Evolutionary conservation across 23 tunicate species (phyloP).

Genomic region (Ascidia mentula): DNA sequence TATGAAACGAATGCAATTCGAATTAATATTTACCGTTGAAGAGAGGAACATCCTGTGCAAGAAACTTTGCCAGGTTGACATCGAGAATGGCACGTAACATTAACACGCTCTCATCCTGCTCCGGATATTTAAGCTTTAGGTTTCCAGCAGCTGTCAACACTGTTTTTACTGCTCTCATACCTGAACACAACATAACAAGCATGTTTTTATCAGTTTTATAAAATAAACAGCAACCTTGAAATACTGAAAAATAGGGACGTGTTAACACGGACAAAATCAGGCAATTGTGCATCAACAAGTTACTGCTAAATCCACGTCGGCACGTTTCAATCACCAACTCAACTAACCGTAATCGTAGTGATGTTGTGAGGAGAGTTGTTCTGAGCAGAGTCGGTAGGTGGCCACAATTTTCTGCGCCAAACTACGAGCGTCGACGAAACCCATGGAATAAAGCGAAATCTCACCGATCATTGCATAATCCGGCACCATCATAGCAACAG

Average conservation of each 20-base stretch:
- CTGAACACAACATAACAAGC: slow-evolving; percentile 14
- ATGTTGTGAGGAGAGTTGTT: slow-evolving; percentile 98
- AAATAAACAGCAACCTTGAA: neutral
- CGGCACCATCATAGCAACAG: slow-evolving; percentile 99
- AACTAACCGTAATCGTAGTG: slow-evolving; percentile 93
- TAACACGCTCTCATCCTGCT: slow-evolving; percentile 89
- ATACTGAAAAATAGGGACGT: neutral
- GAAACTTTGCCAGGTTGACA: slow-evolving; percentile 92
- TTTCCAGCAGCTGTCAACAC: slow-evolving; percentile 98
- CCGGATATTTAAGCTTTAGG: slow-evolving; percentile 91
- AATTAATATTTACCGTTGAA: slow-evolving; percentile 62
- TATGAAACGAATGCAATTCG: too few relatives aligned
- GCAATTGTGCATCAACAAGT: neutral
- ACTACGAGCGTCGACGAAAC: slow-evolving; percentile 92
- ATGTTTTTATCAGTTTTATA: too few relatives aligned
- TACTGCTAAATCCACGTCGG: neutral
- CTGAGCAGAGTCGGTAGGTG: slow-evolving; percentile 93
- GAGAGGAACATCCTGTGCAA: slow-evolving; percentile 95
- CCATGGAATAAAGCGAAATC: slow-evolving; percentile 97
- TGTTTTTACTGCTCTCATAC: slow-evolving; percentile 98
- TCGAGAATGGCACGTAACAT: slow-evolving; percentile 93
- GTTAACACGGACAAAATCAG: neutral
- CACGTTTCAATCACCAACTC: neutral
- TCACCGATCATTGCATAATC: slow-evolving; percentile 99
- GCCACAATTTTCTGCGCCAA: slow-evolving; percentile 97